Conservation (phyloP, 2,888 invertebrate species). For the Protula sp. region DNA sequence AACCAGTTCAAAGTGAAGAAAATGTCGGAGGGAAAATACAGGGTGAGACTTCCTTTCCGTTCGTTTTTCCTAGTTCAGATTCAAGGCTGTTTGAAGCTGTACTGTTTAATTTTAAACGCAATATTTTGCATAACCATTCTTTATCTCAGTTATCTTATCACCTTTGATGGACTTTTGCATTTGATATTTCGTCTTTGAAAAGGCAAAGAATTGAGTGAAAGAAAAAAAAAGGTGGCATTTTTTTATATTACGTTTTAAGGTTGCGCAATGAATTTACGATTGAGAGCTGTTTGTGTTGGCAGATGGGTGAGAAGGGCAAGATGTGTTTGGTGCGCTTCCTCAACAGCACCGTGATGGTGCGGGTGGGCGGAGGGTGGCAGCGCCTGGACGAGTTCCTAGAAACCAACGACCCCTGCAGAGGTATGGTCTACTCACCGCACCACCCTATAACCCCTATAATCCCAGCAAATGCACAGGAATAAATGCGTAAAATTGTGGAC, state of each 20-base stretch:
- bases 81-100: not conserved
- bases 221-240: too few relatives aligned
- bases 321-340: slow-evolving; percentile 88
- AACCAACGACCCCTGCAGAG: slow-evolving; percentile 99
- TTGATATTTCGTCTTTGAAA: too few relatives aligned
- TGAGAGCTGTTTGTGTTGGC: slow-evolving; percentile 4
- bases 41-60: slow-evolving; percentile 32
- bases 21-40: slow-evolving; percentile 51
- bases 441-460: not conserved
- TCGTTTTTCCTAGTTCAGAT: too few relatives aligned
- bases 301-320: slow-evolving; percentile 53
- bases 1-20: slow-evolving; percentile 43
- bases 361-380: slow-evolving; percentile 99
- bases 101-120: too few relatives aligned
- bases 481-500: not conserved
- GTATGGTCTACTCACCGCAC: too few relatives aligned
- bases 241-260: too few relatives aligned
- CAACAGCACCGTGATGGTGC: slow-evolving; percentile 98
- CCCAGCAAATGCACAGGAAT: not conserved
- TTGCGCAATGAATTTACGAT: too few relatives aligned
- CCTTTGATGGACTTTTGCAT: too few relatives aligned
- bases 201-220: too few relatives aligned
- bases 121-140: too few relatives aligned
- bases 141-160: too few relatives aligned
- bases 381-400: slow-evolving; percentile 96